Evolutionary conservation across 1,140 invertebrate genomes (phyloP).

Genomic region (Thaumatotibia leucotreta): DNA sequence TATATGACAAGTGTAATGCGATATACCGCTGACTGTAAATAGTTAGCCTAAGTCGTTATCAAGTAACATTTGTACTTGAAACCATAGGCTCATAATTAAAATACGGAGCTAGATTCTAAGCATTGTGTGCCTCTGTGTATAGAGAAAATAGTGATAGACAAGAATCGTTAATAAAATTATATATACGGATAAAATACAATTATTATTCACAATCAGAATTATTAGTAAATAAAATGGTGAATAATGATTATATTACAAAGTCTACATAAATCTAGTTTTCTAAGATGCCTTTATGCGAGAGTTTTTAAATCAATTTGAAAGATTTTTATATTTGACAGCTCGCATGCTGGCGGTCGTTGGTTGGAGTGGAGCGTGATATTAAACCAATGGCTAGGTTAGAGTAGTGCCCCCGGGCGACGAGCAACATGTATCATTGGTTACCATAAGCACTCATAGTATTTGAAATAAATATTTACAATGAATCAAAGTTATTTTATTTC

Average conservation of each 20-base stretch:
- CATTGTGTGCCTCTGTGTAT: conserved; percentile 72
- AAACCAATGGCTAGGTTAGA: conserved; percentile 45
- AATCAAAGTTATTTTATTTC: conserved; percentile 31
- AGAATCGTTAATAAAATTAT: conserved; percentile 30
- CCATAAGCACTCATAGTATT: conserved; percentile 73
- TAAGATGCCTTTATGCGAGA: conserved; percentile 50
- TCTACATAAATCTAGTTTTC: conserved; percentile 46
- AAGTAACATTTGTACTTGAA: conserved; percentile 37
- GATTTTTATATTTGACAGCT: conserved; percentile 21
- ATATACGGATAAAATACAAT: conserved; percentile 30
- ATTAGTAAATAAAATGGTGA: conserved; percentile 23
- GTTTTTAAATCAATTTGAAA: conserved; percentile 26
- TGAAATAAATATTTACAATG: conserved; percentile 76
- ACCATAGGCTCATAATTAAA: conserved; percentile 27
- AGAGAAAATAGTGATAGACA: conserved; percentile 41
- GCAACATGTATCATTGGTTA: conserved; percentile 74
- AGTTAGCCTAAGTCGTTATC: conserved; percentile 25
- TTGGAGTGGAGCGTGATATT: conserved; percentile 55
- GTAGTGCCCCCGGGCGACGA: conserved; percentile 47
- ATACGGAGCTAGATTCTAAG: conserved; percentile 50
- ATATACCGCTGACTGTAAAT: conserved; percentile 30
- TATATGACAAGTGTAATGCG: conserved; percentile 25
- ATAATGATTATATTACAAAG: conserved; percentile 33
- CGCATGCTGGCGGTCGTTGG: conserved; percentile 39
- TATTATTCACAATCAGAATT: conserved; percentile 31